These are phyloP conservation scores for Nibea coibor DNA, from an alignment of 2,113 vertebrate genomes.

Conservation along the genomic window DNA sequence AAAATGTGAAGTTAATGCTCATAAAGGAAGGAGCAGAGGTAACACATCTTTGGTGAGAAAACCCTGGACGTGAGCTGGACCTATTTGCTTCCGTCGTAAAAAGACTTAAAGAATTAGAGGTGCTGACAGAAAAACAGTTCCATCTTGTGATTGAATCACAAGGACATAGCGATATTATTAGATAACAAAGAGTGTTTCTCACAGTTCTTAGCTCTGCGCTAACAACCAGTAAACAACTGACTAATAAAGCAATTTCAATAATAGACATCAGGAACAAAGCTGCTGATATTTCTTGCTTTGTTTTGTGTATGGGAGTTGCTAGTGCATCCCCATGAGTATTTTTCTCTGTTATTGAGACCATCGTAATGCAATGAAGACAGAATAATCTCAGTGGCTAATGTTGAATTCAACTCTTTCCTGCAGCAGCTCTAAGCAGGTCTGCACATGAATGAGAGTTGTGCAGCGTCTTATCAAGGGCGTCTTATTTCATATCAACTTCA, in stretches of 20 bases:
- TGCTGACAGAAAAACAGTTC: slow-evolving; percentile 32
- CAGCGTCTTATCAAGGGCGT: slow-evolving; percentile 31
- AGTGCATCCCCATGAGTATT: slow-evolving; percentile 7
- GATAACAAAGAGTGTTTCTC: slow-evolving; percentile 43
- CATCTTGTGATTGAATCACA: slow-evolving; percentile 51
- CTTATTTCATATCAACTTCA: slow-evolving; percentile 54
- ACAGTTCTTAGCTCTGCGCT: slow-evolving; percentile 27
- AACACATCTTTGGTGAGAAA: slow-evolving; percentile 16
- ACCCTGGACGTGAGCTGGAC: slow-evolving; percentile 8
- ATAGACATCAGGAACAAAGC: slow-evolving; percentile 42
- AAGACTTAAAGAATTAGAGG: slow-evolving; percentile 37
- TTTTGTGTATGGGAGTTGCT: slow-evolving; percentile 7
- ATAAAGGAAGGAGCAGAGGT: slow-evolving; percentile 46
- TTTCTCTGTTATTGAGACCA: slow-evolving; percentile 23
- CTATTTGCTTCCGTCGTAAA: slow-evolving; percentile 41
- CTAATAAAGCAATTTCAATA: slow-evolving; percentile 53
- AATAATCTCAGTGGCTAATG: slow-evolving; percentile 30
- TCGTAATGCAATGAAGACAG: slow-evolving; percentile 27
- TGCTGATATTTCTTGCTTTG: slow-evolving; percentile 40
- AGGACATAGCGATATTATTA: slow-evolving; percentile 55
- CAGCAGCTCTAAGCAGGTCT: slow-evolving; percentile 30
- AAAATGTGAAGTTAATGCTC: slow-evolving; percentile 53
- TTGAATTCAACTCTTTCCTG: slow-evolving; percentile 39
- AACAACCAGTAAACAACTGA: slow-evolving; percentile 44
- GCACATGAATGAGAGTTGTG: slow-evolving; percentile 26